phyloP scores from a whole-genome alignment of 2,113 vertebrate species.

The Grammomys dolichurus region DNA sequence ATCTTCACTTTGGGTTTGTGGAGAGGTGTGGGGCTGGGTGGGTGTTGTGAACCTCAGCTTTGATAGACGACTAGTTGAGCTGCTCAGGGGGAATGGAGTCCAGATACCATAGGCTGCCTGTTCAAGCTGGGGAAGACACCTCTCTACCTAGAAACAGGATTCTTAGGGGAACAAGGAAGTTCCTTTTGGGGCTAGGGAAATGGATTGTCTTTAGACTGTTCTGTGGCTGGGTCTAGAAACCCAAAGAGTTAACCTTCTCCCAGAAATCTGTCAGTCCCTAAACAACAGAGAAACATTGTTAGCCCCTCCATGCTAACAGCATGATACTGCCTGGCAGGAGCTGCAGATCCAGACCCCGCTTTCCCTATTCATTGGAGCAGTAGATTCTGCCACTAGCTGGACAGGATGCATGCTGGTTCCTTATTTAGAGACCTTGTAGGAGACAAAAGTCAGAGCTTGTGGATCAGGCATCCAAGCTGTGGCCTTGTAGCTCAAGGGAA shows the following conservation, averaged over 20 bases:
- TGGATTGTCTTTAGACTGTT: slow-evolving; percentile 1
- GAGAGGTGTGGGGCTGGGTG: slow-evolving; percentile 67
- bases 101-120: not conserved
- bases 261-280: slow-evolving; percentile 54
- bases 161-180: not conserved
- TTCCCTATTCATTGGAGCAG: not conserved
- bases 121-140: not conserved
- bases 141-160: not conserved
- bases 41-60: slow-evolving; percentile 80
- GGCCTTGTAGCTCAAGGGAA: not conserved
- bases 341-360: not conserved
- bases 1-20: not conserved
- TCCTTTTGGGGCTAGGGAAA: not conserved
- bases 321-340: slow-evolving; percentile 21
- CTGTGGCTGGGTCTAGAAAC: not conserved
- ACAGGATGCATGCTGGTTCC: not conserved
- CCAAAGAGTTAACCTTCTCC: slow-evolving; percentile 66
- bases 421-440: not conserved
- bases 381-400: not conserved
- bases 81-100: not conserved
- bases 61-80: slow-evolving; percentile 83
- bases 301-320: slow-evolving; percentile 48
- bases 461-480: not conserved
- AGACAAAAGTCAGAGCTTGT: not conserved
- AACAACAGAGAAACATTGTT: slow-evolving; percentile 37